Evolutionary conservation across 2,113 vertebrate species (phyloP).

Genomic region (Channa argus): DNA sequence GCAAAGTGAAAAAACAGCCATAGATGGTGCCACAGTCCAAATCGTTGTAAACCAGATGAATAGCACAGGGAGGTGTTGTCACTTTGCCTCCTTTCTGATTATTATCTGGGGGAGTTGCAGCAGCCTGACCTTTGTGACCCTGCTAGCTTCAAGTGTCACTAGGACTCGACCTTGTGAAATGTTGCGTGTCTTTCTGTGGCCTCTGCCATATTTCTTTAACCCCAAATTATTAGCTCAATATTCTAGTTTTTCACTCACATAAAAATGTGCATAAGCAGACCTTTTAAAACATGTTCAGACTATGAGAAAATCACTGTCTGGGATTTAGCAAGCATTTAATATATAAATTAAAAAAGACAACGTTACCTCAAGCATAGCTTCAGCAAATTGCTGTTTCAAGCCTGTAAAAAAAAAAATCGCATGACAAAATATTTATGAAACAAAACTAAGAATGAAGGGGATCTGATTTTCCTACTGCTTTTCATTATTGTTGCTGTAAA

Average conservation of each 20-base stretch:
- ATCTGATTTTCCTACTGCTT: slow-evolving; percentile 6
- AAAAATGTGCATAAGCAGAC: neutral
- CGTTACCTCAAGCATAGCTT: no score
- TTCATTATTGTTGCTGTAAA: slow-evolving; percentile 34
- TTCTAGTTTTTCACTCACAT: neutral
- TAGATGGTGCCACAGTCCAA: neutral
- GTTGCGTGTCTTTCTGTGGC: slow-evolving; percentile 3
- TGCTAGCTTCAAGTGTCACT: slow-evolving; percentile 38
- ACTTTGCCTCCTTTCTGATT: slow-evolving; percentile 53
- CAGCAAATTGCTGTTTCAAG: neutral
- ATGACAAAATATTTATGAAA: no score
- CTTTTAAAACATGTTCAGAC: neutral
- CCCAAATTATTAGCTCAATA: neutral
- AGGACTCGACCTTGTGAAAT: slow-evolving; percentile 29
- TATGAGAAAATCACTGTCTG: neutral
- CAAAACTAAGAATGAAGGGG: neutral
- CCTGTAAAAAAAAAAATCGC: no score
- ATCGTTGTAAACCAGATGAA: slow-evolving; percentile 40
- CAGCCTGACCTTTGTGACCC: slow-evolving; percentile 57
- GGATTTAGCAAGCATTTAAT: no score
- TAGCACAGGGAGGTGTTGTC: slow-evolving; percentile 24
- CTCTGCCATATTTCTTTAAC: slow-evolving; percentile 47
- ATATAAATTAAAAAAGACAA: neutral
- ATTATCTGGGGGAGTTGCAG: slow-evolving; percentile 44
- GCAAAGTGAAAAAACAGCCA: no score